phyloP scores from a whole-genome alignment of 2,888 invertebrate genomes.

The Netelia melanura region DNA sequence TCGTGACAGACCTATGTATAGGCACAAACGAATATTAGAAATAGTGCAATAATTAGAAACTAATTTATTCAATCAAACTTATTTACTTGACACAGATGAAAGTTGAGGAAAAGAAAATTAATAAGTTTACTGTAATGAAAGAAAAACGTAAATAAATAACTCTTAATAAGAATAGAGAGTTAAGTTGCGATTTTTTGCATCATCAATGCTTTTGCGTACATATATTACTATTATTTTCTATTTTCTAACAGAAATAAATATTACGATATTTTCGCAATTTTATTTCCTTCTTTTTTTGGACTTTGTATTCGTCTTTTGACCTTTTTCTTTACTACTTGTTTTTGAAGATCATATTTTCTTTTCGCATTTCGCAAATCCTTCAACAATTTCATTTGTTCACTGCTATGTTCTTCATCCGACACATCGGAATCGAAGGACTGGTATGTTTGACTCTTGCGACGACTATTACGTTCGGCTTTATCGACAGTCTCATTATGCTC shows the following conservation, averaged over 20 bases:
- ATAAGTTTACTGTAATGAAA: no score
- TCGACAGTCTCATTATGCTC: background rate
- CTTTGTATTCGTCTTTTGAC: background rate
- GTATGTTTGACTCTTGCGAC: background rate
- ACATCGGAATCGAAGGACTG: background rate
- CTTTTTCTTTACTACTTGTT: background rate
- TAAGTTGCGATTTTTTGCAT: conserved; percentile 43
- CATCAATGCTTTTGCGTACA: conserved; percentile 63
- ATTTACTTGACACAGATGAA: no score
- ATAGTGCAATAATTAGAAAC: no score
- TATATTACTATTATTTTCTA: conserved; percentile 49
- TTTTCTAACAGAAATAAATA: conserved; percentile 2
- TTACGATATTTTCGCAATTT: background rate
- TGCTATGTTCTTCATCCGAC: conserved; percentile 8
- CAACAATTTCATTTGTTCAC: conserved; percentile 18
- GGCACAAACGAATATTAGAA: no score
- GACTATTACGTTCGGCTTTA: background rate
- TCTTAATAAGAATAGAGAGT: no score
- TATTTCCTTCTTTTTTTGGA: background rate
- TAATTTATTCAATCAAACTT: no score
- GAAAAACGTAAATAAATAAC: no score
- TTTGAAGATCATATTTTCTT: background rate
- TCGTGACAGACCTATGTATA: no score
- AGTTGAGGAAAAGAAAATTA: no score
- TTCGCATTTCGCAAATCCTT: conserved; percentile 22